Conservation (phyloP, 92 coral and sea anemone species). For the Epizoanthus rinbou region DNA sequence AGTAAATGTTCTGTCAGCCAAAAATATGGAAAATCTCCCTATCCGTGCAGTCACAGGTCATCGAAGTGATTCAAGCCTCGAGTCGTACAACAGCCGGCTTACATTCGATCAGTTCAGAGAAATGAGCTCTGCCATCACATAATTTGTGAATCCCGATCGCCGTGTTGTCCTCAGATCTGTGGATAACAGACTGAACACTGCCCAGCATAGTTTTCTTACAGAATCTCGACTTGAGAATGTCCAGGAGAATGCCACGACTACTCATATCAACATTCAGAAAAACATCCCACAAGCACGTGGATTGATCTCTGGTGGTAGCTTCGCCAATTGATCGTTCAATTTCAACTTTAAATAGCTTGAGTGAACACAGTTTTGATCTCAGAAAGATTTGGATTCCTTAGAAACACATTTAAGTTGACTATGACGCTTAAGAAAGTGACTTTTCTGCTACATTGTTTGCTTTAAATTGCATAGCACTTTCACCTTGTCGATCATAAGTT, state of each 20-base stretch:
- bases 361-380: background rate
- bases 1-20: conserved; percentile 36
- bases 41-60: conserved; percentile 54
- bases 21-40: conserved; percentile 33
- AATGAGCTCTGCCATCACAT: background rate
- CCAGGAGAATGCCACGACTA: background rate
- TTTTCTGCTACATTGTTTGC: background rate
- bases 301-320: conserved; percentile 13
- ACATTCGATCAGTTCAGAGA: conserved; percentile 12
- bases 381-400: conserved; percentile 1
- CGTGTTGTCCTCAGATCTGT: background rate
- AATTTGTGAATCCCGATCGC: conserved; percentile 2
- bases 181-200: conserved; percentile 3
- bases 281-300: conserved; percentile 26
- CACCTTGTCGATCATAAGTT: background rate
- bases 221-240: no score
- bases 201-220: background rate
- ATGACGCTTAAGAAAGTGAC: background rate
- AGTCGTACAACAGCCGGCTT: conserved; percentile 44
- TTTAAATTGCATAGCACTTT: background rate
- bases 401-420: background rate
- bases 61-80: conserved; percentile 38
- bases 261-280: conserved; percentile 9
- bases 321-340: conserved; percentile 16
- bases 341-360: conserved; percentile 17